Conservation (phyloP, 2,113 vertebrate genomes). For the Strix aluco region DNA sequence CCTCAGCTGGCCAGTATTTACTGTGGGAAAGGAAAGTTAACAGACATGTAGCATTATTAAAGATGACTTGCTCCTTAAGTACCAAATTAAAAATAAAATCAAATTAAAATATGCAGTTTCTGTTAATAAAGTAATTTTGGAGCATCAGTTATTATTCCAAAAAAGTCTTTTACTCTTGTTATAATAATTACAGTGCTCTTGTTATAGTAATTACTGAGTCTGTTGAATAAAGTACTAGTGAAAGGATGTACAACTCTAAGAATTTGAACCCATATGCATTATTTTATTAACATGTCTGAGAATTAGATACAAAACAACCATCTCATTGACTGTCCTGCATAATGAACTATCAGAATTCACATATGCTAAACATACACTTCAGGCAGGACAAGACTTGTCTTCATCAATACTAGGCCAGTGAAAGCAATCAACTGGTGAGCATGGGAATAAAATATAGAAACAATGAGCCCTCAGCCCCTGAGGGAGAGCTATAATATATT, state of each 20-base stretch:
- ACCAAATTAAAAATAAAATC: background rate
- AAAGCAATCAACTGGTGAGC: background rate
- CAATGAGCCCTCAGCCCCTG: background rate
- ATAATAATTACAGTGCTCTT: background rate
- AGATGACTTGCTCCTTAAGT: background rate
- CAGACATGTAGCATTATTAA: background rate
- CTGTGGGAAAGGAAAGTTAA: background rate
- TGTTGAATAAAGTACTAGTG: background rate
- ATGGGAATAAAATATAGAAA: background rate
- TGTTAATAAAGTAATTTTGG: background rate
- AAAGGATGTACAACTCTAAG: fast-evolving
- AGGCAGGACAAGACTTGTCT: background rate
- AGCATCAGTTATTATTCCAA: background rate
- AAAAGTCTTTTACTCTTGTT: background rate
- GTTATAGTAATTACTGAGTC: background rate
- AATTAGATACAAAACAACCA: background rate
- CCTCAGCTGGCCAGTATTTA: background rate
- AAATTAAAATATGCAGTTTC: background rate
- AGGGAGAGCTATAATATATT: background rate
- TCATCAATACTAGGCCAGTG: background rate
- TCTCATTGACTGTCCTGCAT: background rate
- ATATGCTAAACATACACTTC: background rate
- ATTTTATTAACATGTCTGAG: background rate
- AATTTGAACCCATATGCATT: background rate
- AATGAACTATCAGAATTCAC: background rate